Conservation (phyloP, 2,888 invertebrate genomes). For the Cryptus viduatorius region DNA sequence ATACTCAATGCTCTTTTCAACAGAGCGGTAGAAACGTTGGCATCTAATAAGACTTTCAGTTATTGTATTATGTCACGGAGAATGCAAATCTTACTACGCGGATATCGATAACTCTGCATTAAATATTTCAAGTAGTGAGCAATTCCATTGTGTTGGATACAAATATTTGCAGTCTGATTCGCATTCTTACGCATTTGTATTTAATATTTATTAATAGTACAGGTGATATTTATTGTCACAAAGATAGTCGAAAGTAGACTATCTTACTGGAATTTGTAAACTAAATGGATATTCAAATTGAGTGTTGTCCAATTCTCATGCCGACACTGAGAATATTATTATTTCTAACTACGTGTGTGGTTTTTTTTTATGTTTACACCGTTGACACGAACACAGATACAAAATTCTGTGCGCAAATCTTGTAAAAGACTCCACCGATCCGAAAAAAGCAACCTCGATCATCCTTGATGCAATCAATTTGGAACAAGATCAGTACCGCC, state of each 20-base stretch:
- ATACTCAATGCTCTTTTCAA: constrained; percentile 55
- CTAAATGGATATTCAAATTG: background rate
- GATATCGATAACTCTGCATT: background rate
- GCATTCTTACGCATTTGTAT: background rate
- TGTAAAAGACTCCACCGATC: constrained; percentile 90
- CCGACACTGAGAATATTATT: constrained; percentile 62
- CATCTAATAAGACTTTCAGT: background rate
- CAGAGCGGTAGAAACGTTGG: constrained; percentile 39
- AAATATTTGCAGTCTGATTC: background rate
- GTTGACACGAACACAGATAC: constrained; percentile 90
- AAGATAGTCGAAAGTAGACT: constrained; percentile 5
- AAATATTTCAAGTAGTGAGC: background rate
- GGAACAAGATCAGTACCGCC: constrained; percentile 96
- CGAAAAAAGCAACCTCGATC: constrained; percentile 92
- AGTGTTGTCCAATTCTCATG: constrained; percentile 53
- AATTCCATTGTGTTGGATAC: background rate
- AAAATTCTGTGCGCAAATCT: constrained; percentile 99
- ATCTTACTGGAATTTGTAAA: constrained; percentile 30
- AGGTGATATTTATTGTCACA: constrained; percentile 3
- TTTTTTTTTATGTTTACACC: constrained; percentile 64
- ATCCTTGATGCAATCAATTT: constrained; percentile 94
- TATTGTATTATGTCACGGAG: constrained; percentile 3
- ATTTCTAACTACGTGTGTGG: constrained; percentile 55
- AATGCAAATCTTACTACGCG: constrained; percentile 17
- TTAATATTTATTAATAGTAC: constrained; percentile 31